Base-by-base conservation (phyloP, 2,113 vertebrate species). In the Elachura formosa region DNA sequence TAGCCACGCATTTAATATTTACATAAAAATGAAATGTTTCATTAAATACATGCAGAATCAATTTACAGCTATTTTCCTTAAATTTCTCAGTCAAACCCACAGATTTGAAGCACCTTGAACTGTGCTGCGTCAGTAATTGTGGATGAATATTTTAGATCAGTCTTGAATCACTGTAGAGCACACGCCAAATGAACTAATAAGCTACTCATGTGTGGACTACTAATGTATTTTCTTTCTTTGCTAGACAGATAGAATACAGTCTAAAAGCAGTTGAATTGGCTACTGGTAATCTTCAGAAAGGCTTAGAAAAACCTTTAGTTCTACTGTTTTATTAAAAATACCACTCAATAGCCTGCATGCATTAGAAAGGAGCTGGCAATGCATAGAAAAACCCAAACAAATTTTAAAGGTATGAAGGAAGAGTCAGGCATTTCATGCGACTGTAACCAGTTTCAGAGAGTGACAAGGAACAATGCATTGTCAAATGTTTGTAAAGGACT, bases 61-160 rank as follows among this genome's bases (percentile, higher is more conserved):
- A 98, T 97, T 97, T 97, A 88, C 91, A 94, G 95, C 93, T 90
- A 94, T 97, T 96, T 94, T 92, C 87, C 77, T 94, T 94, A 94
- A 97, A 97, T 96, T 97, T 96, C 96, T 97, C 97, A 94, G 97
- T 93, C 92, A 97, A 96, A 96, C 92, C 92, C 96, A 94, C 84
- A 97, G 96, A 98, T 96, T 95, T 96, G 94, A 93, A 95, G 89
- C 95, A 97, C 97, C 98, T 97, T 98, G 97, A 98, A 98, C 97
- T 97, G 96, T 93, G 95, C 90, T 89, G 94, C 18, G 9, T 96
- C 97, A 98, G 92, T 98, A 98, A 98, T 98, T 98, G 97, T 82
- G 95, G 96, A 97, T 96, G 97, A 98, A 98, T 97, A 98, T 98
- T 98, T 98, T 94, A 98, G 95, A 97, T 97, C 95, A 94, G 97